Evolutionary conservation across 2,113 vertebrate species (phyloP), one percentile per base, ranked within the genome.

Genomic region (Aptenodytes forsteri): DNA sequence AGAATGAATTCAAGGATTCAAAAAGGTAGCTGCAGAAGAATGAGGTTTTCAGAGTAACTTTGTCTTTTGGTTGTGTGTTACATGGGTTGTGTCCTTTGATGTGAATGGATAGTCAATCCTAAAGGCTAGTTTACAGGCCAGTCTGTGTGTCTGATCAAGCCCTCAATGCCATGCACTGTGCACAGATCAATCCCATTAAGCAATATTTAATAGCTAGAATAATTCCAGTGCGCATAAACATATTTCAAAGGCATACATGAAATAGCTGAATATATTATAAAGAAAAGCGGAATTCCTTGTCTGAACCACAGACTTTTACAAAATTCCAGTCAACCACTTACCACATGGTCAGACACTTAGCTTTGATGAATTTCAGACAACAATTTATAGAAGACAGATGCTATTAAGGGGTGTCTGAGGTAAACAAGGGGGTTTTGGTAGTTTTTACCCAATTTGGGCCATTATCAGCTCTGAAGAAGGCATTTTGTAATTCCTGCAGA

Each of bases 231-330:
- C 2, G 10, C 73, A 67, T 84, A 95, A 93, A 72, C 23, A 54
- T 83, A 70, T 96, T 94, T 93, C 97, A 97, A 96, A 96, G 86
- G 77, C 93, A 96, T 96, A 90, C 49, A 76, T 85, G 85, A 81
- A 92, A 95, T 94, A 94, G 77, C 73, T 95, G 90, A 93, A 90
- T 95, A 83, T 77, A 78, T 96, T 96, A 96, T 88, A 83, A 88
- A 91, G 71, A 87, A 88, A 88, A 86, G 65, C 0, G 0, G 58
- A 93, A 95, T 96, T 91, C 93, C 75, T 83, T 56, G 69, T 92
- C 87, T 93, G 66, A 94, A 91, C 95, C 87, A 93, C 93, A 96
- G 72, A 47, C 86, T 96, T 94, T 30, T 90, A 83, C 44, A 90
- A 90, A 94, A 90, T 96, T 92, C 92, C 77, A 73, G 55, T 89